Percentiles rank a stretch among this genome's conserved stretches.
These are phyloP conservation scores for Sylvia atricapilla DNA, from an alignment of 2,113 vertebrate species.

Conservation along the genomic window DNA sequence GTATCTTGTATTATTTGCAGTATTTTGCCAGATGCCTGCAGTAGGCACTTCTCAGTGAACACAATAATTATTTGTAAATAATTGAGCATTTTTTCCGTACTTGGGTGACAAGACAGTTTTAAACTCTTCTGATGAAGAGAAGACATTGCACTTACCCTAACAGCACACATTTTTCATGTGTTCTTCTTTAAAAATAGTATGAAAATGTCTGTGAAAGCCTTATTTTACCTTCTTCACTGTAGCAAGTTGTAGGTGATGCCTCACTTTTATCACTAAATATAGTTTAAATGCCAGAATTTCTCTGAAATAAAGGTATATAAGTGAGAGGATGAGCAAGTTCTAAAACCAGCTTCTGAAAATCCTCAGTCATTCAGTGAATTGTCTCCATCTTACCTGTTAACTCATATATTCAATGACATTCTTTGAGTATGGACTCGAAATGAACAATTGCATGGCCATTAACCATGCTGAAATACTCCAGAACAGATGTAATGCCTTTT, in stretches of 20 bases:
- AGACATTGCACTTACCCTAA: background rate
- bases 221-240: background rate
- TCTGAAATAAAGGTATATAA: background rate
- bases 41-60: background rate
- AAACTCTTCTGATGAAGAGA: background rate
- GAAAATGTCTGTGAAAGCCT: background rate
- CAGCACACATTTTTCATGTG: background rate
- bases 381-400: background rate
- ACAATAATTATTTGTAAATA: conserved; percentile 20
- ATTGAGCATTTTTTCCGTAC: background rate
- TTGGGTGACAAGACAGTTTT: background rate
- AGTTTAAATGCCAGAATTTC: background rate
- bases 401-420: background rate
- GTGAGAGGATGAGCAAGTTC: background rate
- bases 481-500: background rate
- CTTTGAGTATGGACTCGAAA: background rate
- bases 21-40: conserved; percentile 8
- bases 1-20: background rate
- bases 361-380: background rate
- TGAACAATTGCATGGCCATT: background rate
- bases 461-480: background rate
- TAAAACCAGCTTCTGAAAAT: background rate
- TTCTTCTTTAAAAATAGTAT: background rate
- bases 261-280: background rate
- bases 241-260: background rate